Base-by-base conservation (phyloP, 2,888 invertebrate species). In the Sepiola atlantica region DNA sequence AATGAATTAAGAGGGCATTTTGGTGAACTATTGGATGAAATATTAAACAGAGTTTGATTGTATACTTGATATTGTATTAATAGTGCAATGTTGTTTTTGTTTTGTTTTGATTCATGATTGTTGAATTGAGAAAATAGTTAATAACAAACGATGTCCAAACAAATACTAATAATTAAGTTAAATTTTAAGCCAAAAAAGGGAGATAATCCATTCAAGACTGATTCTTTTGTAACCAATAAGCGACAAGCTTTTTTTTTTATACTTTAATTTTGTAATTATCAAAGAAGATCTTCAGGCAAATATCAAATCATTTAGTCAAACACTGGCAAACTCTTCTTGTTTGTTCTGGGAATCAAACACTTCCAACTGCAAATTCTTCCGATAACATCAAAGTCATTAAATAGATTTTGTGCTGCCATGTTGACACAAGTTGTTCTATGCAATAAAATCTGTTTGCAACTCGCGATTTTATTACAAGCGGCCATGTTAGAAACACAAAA, bases 371-470 rank as follows among this genome's bases (percentile, higher is more conserved):
- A 77, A 77, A 77, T 77, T 77, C 77, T 77, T 77, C n/a, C 32
- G 14, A 45, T 45, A 45, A 77, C n/a, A 16, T 18, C 77, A 77
- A 32, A n/a, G 14, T 77, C n/a, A 77, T n/a, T 12, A 35, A 94
- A 90, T 94, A 77, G 12, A n/a, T n/a, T 77, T n/a, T 77, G n/a
- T 10, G 77, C 6, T 0, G n/a, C 6, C 16, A n/a, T 77, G 77
- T 77, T 77, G 77, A n/a, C 77, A 77, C n/a, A 77, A 77, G n/a
- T n/a, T 77, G 77, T n/a, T 77, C 32, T n/a, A n/a, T 77, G 77
- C 32, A 77, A 77, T 77, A 77, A 77, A 77, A 77, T n/a, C n/a
- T 77, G 77, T 77, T 77, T 77, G 77, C 77, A 12, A n/a, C 77
- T 4, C n/a, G n/a, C 28, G 77, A 28, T n/a, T n/a, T 77, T 77